phyloP scores from a whole-genome alignment of 2,113 vertebrate species.

The Verasper variegatus region DNA sequence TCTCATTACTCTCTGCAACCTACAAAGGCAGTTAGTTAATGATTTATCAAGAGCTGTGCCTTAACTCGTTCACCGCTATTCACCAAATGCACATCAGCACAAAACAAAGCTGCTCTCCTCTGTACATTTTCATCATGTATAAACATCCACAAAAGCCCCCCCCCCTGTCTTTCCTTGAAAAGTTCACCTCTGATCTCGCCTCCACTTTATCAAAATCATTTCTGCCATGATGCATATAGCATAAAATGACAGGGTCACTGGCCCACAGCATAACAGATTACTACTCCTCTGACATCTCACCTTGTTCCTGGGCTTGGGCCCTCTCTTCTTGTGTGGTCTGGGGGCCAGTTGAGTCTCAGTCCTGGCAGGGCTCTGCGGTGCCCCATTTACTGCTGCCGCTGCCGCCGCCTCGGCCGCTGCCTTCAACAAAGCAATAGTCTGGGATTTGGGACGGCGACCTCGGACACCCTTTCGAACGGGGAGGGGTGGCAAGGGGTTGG shows the following conservation, averaged over 20 bases:
- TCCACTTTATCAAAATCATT: constrained; percentile 39
- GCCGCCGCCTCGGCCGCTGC: constrained; percentile 81
- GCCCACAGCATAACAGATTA: constrained; percentile 28
- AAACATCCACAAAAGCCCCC: constrained; percentile 5
- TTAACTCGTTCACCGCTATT: constrained; percentile 9
- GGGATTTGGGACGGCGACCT: constrained; percentile 85
- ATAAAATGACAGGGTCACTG: constrained; percentile 20
- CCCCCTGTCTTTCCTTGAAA: neutral
- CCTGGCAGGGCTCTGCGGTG: constrained; percentile 74
- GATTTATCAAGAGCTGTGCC: constrained; percentile 32
- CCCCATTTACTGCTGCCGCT: constrained; percentile 82
- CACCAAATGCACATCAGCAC: neutral
- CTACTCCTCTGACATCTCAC: constrained; percentile 77
- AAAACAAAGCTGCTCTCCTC: constrained; percentile 7
- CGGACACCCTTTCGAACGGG: constrained; percentile 87
- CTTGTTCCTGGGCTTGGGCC: constrained; percentile 90
- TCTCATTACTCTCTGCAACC: constrained; percentile 38
- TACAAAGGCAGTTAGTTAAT: constrained; percentile 25
- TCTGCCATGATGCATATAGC: constrained; percentile 20
- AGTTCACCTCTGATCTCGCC: neutral
- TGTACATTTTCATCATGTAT: neutral
- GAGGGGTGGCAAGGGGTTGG: constrained; percentile 83
- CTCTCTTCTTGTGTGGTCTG: constrained; percentile 89
- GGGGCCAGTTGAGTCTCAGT: constrained; percentile 79
- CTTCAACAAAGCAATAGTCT: constrained; percentile 85